Evolutionary conservation across 2,113 vertebrate genomes (phyloP), one percentile per base, ranked within the genome.

Genomic region (Myotis davidii): DNA sequence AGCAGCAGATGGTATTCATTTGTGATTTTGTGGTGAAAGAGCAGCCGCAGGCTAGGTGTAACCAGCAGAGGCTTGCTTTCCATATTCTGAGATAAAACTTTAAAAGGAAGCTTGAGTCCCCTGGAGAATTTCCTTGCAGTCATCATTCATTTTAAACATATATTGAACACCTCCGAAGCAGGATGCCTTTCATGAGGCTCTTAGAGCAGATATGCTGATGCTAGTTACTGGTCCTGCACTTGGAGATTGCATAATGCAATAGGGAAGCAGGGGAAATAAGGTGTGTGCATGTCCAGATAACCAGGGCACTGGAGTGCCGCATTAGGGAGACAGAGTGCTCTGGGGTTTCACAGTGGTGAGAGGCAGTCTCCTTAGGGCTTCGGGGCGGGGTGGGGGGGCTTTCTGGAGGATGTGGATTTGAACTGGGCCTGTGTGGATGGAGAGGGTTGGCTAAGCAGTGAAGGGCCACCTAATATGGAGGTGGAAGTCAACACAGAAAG

Each of bases 1-100:
- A 72, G 48, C 7, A 93, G 92, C 97, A 97, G 94, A 96, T 97
- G 96, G 94, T 69, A 70, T 74, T 87, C 69, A 59, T 95, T 93
- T 95, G 83, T 81, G 77, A 86, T 42, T 82, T 65, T 76, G 69
- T 50, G 3, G 61, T 11, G 77, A 94, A 39, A 79, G 56, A 54
- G 89, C 25, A 79, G 73, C 96, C 3, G 0, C 64, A 10, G 87
- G 95, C 48, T 85, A n/a, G 48, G 78, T 76, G 77, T 25, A 86
- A 37, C n/a, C 1, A 1, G 61, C 69, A 79, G 76, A 74, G 88
- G 42, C 64, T 29, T 50, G 67, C 39, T 83, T 89, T 88, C 37
- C 21, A 0, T 23, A 61, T 90, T 89, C 82, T n/a, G 88, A 90
- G 69, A 86, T 29, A 69, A 72, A 73, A 76, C 21, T 94, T 93